Evolutionary conservation across 2,888 invertebrate species (phyloP).

Genomic region (Folsomia candida): DNA sequence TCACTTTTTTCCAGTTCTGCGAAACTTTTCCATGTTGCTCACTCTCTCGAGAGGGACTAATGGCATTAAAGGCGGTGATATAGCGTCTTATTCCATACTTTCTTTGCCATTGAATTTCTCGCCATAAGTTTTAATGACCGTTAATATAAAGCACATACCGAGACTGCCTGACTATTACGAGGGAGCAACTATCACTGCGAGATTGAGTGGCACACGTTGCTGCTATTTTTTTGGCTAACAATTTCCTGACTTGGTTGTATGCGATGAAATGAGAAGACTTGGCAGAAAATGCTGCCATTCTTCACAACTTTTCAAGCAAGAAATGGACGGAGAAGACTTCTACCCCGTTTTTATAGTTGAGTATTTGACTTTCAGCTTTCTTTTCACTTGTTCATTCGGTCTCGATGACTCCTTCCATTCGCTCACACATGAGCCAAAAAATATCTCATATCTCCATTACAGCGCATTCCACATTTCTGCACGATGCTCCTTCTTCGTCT

Average conservation of each 20-base stretch:
- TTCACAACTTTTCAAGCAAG: background rate
- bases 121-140: slow-evolving; percentile 11
- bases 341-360: background rate
- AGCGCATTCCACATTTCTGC: background rate
- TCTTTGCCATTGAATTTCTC: slow-evolving; percentile 17
- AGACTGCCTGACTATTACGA: background rate
- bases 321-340: background rate
- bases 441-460: background rate
- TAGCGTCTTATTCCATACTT: slow-evolving; percentile 5
- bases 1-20: background rate
- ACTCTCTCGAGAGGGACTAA: background rate
- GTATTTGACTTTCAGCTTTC: background rate
- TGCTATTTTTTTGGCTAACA: background rate
- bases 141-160: background rate
- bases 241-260: background rate
- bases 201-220: background rate
- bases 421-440: background rate
- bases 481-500: background rate
- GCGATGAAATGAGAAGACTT: background rate
- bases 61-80: slow-evolving; percentile 11
- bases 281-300: background rate
- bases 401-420: background rate
- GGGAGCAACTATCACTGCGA: background rate
- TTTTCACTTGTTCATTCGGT: background rate
- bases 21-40: background rate